Evolutionary conservation across 1,140 invertebrate species (phyloP).

Genomic region (Aporrectodea caliginosa): DNA sequence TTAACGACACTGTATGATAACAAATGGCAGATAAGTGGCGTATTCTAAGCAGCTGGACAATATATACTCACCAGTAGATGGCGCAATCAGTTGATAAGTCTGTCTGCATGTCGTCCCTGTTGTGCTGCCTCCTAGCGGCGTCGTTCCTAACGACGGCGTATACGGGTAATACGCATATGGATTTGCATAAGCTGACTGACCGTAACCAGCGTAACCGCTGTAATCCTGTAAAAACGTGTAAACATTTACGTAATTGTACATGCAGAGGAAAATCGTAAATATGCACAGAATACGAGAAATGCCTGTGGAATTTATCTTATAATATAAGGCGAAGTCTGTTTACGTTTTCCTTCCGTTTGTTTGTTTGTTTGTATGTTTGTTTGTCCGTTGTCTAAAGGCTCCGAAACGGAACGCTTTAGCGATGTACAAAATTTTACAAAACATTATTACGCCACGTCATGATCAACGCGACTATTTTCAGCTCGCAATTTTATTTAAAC

Average conservation of each 20-base stretch:
- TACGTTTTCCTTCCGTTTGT: no score
- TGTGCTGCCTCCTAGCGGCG: conserved; percentile 14
- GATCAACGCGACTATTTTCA: no score
- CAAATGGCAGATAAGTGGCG: no score
- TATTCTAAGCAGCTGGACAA: no score
- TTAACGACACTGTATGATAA: no score
- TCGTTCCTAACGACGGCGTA: conserved; percentile 30
- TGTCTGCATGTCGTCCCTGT: conserved; percentile 38
- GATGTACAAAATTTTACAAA: no score
- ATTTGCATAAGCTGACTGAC: conserved; percentile 29
- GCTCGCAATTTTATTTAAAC: no score
- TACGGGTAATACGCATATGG: conserved; percentile 39
- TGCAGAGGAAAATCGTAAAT: not conserved
- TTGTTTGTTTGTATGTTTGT: no score
- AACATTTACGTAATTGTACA: not conserved
- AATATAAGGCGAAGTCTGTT: no score
- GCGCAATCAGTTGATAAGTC: conserved; percentile 42
- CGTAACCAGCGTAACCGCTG: conserved; percentile 35
- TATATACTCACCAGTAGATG: conserved; percentile 34
- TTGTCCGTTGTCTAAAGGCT: no score
- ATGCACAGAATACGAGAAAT: not conserved
- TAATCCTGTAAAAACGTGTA: conserved; percentile 28
- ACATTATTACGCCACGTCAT: no score
- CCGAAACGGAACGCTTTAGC: no score
- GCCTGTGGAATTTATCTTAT: not conserved